A percentile compares a stretch with the other conserved stretches of the same genome.
Evolutionary conservation across 2,113 vertebrate genomes (phyloP).

Genomic region (Jacana jacana): DNA sequence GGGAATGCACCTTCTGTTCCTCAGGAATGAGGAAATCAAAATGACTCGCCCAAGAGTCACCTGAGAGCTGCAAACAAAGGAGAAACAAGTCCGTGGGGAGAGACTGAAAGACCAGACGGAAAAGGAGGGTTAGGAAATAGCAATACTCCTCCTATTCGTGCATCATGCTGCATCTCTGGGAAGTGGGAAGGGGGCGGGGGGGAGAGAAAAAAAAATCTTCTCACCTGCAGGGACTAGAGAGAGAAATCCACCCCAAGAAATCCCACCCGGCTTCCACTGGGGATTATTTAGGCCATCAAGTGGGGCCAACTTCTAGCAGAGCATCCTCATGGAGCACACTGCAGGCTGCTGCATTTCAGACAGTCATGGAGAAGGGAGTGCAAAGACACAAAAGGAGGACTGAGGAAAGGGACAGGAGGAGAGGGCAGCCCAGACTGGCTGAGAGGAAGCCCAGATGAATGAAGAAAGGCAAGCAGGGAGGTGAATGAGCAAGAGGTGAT

Average conservation of each 20-base stretch:
- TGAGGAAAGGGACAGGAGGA: not conserved
- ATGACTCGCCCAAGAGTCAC: not conserved
- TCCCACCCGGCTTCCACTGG: not conserved
- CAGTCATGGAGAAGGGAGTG: not conserved
- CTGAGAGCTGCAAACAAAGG: not conserved
- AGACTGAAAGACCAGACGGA: not conserved
- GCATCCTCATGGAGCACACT: not conserved
- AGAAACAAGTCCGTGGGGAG: not conserved
- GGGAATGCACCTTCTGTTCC: not conserved
- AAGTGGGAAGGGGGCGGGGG: not conserved
- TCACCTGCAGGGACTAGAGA: not conserved
- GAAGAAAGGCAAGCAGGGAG: not conserved
- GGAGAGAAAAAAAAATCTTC: not conserved
- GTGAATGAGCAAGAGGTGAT: constrained; percentile 48
- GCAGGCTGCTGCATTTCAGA: not conserved
- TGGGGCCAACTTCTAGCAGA: not conserved
- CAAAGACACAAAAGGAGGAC: constrained; percentile 17
- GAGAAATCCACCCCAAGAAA: not conserved
- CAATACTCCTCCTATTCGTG: not conserved
- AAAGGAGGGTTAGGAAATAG: not conserved
- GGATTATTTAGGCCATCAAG: not conserved
- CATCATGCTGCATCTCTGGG: not conserved
- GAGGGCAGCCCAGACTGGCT: not conserved
- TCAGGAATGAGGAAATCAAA: not conserved
- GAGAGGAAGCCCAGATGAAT: constrained; percentile 20